Evolutionary conservation across 2,113 vertebrate genomes (phyloP).

Genomic region (Onychostoma macrolepis): DNA sequence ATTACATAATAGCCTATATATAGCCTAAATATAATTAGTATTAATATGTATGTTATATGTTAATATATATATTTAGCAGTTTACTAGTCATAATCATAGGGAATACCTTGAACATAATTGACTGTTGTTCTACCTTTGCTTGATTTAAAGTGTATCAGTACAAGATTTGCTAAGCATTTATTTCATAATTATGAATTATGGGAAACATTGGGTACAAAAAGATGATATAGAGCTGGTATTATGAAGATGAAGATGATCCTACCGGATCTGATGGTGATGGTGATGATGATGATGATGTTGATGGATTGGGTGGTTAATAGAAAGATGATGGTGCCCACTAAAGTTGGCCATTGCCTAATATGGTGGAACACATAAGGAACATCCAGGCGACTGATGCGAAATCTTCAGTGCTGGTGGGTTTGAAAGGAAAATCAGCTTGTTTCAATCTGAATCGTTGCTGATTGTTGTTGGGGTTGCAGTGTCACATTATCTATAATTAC

Average conservation of each 20-base stretch:
- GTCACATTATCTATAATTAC: slow-evolving; percentile 8
- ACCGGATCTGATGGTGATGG: background rate
- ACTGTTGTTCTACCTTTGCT: background rate
- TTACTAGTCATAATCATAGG: background rate
- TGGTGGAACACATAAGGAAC: background rate
- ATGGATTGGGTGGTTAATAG: background rate
- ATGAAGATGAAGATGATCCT: background rate
- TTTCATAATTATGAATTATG: background rate
- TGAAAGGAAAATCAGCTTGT: background rate
- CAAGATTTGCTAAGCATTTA: background rate
- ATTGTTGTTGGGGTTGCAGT: background rate
- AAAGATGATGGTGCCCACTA: background rate
- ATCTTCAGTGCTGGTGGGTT: background rate
- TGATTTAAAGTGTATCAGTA: background rate
- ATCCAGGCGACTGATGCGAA: background rate
- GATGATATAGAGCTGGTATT: background rate
- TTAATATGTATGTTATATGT: too few species aligned
- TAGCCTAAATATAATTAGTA: background rate
- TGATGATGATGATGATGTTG: background rate
- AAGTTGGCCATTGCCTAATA: slow-evolving; percentile 3
- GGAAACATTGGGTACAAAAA: background rate
- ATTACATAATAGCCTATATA: background rate
- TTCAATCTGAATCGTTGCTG: background rate
- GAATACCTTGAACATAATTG: background rate
- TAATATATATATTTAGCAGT: background rate